A percentile compares a stretch with the other conserved stretches of the same genome.
These are phyloP conservation scores for Taxidea taxus DNA, from an alignment of 2,113 vertebrate genomes.

Conservation along the genomic window DNA sequence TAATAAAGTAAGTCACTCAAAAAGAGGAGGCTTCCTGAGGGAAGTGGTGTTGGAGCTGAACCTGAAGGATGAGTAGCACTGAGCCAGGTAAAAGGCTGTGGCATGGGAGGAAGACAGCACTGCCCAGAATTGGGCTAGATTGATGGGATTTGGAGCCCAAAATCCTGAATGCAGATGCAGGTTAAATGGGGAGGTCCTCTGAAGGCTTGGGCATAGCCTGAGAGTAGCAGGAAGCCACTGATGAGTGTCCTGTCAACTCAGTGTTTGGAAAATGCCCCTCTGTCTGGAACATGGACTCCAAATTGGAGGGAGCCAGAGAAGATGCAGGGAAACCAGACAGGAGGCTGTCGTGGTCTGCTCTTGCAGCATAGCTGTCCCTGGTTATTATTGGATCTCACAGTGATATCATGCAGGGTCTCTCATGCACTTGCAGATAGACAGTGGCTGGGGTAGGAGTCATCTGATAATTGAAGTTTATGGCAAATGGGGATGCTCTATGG, in stretches of 20 bases:
- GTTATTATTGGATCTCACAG: background rate
- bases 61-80: background rate
- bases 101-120: background rate
- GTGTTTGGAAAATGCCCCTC: background rate
- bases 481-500: background rate
- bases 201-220: background rate
- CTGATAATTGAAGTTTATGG: background rate
- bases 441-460: background rate
- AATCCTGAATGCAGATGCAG: fast-evolving
- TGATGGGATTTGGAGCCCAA: background rate
- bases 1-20: background rate
- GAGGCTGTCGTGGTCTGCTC: background rate
- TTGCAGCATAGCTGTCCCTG: background rate
- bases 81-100: background rate
- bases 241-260: background rate
- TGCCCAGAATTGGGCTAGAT: background rate
- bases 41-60: background rate
- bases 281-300: background rate
- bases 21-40: background rate
- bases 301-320: background rate
- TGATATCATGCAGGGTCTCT: background rate
- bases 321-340: background rate
- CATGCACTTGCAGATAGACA: background rate
- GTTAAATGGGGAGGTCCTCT: background rate
- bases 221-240: background rate